Evolutionary conservation across 2,888 invertebrate genomes (phyloP).

Genomic region (Tetramorium bicarinatum): DNA sequence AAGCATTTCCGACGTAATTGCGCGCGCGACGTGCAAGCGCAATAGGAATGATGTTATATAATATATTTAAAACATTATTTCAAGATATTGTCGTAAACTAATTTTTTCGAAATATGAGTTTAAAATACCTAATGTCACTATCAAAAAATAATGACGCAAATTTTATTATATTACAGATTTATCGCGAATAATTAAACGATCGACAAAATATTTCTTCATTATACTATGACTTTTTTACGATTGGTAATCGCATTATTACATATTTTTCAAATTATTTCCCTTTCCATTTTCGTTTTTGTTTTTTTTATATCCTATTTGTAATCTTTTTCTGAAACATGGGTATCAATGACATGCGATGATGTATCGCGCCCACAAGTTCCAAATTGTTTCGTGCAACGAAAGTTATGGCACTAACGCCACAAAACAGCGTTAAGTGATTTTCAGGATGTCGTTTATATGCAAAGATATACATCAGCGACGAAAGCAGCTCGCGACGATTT

Average conservation of each 20-base stretch:
- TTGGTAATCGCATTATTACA: neutral
- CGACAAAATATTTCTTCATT: neutral
- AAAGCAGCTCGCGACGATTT: slow-evolving; percentile 27
- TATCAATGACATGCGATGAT: slow-evolving; percentile 27
- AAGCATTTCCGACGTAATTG: slow-evolving; percentile 51
- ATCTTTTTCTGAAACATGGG: slow-evolving; percentile 1
- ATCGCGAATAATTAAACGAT: neutral
- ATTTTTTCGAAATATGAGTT: neutral
- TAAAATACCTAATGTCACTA: neutral
- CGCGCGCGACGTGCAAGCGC: neutral
- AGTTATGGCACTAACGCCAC: slow-evolving; percentile 45
- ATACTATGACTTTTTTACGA: neutral
- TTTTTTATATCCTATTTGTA: neutral
- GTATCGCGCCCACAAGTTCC: slow-evolving; percentile 15
- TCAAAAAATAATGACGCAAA: neutral
- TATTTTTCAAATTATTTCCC: neutral
- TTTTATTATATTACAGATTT: neutral
- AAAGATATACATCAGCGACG: slow-evolving; percentile 45
- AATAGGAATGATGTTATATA: slow-evolving; percentile 2
- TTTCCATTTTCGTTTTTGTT: neutral
- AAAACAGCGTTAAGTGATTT: slow-evolving; percentile 49
- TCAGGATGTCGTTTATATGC: slow-evolving; percentile 47
- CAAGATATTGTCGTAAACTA: neutral
- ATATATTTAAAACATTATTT: slow-evolving; percentile 9
- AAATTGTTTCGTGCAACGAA: slow-evolving; percentile 45